Conservation (phyloP, 2,888 invertebrate species). For the Spilosoma lubricipeda region DNA sequence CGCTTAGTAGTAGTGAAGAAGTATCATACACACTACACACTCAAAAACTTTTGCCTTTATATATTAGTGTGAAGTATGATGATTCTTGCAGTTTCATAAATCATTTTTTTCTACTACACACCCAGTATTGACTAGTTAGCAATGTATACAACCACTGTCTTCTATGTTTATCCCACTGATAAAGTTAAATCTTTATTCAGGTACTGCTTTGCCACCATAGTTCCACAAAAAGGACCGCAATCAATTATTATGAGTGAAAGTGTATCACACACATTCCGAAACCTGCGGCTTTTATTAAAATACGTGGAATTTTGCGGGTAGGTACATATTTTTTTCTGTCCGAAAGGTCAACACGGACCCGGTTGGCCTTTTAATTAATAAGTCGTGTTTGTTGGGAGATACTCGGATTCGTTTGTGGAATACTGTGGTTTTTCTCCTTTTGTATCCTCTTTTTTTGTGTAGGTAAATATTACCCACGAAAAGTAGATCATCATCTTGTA, state of each 20-base stretch:
- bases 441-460: neutral
- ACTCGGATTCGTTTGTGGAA: constrained; percentile 3
- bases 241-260: neutral
- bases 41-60: too few relatives aligned
- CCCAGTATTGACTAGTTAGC: too few relatives aligned
- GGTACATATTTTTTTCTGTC: neutral
- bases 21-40: too few relatives aligned
- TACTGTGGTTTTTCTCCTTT: neutral
- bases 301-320: neutral
- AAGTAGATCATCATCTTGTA: too few relatives aligned
- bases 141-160: too few relatives aligned
- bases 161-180: too few relatives aligned
- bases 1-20: too few relatives aligned
- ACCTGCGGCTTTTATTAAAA: constrained; percentile 4
- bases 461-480: neutral
- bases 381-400: constrained; percentile 1
- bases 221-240: neutral
- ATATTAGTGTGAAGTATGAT: too few relatives aligned
- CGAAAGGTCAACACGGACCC: constrained; percentile 1
- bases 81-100: too few relatives aligned
- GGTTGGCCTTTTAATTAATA: constrained; percentile 5
- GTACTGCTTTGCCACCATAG: neutral
- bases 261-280: neutral
- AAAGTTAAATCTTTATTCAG: neutral
- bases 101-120: too few relatives aligned